Base-by-base conservation (phyloP, 2,888 invertebrate species). In the Ophion ellenae region DNA sequence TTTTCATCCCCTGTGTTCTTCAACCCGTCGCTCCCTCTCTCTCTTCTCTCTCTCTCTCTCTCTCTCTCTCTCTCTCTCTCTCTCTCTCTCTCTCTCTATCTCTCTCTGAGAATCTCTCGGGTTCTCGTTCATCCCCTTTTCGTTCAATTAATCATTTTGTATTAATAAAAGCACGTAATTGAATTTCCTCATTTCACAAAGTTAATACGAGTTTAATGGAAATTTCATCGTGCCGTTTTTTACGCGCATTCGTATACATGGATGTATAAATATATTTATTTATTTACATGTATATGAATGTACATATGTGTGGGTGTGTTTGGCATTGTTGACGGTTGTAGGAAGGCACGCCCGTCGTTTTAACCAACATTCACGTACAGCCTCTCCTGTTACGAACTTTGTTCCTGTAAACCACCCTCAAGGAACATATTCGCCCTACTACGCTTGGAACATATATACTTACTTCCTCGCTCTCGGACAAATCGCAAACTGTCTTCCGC, bases 71-170 rank as follows among this genome's bases (percentile, higher is more conserved):
- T 24, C 24, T n/a, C n/a, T n/a, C n/a, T n/a, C n/a, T n/a, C n/a
- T n/a, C n/a, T n/a, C n/a, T 2, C 14, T 24, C 11, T 4, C 10
- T 17, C 32, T 89, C 90, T 66, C 76, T 63, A 7, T 28, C 53
- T 76, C 57, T 74, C 66, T 45, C 66, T 10, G 6, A 9, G 14
- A 17, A 17, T 53, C 53, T 53, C 17, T 0, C 53, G 5, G 53
- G 17, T 17, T 53, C 53, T 53, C 53, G 5, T 53, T 53, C 53
- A 14, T 40, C 40, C 40, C 40, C 40, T 40, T 40, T 9, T 67
- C 90, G 92, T 91, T 92, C 93, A 92, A 93, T 93, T 93, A 93
- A 93, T 93, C 93, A 93, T 92, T 91, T 91, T 90, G 90, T 92
- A 92, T 93, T 93, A 93, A 93, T 93, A 93, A 91, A 91, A 90